Evolutionary conservation across 2,797 vertebrate genomes (phyloP).

Genomic region (Ambastaia sidthimunki): DNA sequence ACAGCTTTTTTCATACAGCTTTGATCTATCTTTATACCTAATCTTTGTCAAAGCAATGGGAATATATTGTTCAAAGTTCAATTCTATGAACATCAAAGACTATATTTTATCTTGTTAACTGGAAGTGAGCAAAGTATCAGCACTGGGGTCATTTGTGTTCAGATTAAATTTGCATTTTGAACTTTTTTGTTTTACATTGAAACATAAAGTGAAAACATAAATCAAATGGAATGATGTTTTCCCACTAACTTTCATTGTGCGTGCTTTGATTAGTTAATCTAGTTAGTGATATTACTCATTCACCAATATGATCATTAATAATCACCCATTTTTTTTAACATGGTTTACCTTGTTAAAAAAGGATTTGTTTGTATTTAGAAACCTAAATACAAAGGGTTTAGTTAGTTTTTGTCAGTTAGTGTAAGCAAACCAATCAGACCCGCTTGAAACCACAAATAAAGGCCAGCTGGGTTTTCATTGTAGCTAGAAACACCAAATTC

Average conservation of each 20-base stretch:
- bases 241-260: not conserved
- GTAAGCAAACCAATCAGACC: not conserved
- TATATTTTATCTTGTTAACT: constrained; percentile 69
- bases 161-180: constrained; percentile 5
- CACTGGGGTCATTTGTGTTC: not conserved
- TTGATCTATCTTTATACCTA: constrained; percentile 70
- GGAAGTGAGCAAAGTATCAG: constrained; percentile 6
- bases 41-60: constrained; percentile 62
- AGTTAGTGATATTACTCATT: not conserved
- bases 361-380: too few relatives aligned
- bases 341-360: too few relatives aligned
- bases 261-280: not conserved
- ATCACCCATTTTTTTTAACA: too few relatives aligned
- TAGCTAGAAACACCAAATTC: constrained; percentile 6
- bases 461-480: not conserved
- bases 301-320: not conserved
- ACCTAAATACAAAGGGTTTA: not conserved
- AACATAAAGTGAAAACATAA: not conserved
- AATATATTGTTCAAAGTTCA: constrained; percentile 53
- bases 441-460: not conserved
- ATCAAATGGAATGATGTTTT: not conserved
- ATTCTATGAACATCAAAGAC: constrained; percentile 69
- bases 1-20: constrained; percentile 55
- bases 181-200: constrained; percentile 1
- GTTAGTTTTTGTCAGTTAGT: not conserved